phyloP scores from a whole-genome alignment of 1,140 invertebrate species.

The Adelges cooleyi region DNA sequence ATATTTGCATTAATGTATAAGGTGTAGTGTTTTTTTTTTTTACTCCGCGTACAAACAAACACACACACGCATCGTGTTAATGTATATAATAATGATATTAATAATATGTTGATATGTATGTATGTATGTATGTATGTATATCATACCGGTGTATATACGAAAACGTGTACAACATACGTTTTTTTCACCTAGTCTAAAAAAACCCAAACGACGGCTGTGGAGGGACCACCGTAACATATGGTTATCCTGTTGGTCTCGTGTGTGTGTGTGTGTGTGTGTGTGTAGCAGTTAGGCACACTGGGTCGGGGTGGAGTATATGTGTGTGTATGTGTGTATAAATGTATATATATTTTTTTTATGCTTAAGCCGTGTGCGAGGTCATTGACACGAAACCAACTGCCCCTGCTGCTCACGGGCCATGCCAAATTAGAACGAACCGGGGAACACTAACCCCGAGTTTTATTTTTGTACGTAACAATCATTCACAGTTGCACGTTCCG shows the following conservation, averaged over 20 bases:
- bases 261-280: not conserved
- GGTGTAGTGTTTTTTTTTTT: too few relatives aligned
- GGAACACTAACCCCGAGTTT: conserved; percentile 27
- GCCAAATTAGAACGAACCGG: conserved; percentile 24
- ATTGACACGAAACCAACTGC: conserved; percentile 27
- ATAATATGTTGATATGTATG: too few relatives aligned
- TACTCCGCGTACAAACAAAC: too few relatives aligned
- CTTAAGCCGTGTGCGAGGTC: not conserved
- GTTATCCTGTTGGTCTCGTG: conserved; percentile 19
- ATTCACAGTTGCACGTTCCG: conserved; percentile 14
- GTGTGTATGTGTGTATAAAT: too few relatives aligned
- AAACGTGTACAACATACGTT: too few relatives aligned
- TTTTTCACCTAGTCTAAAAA: conserved; percentile 4
- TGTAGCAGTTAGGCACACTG: not conserved
- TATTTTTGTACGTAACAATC: conserved; percentile 14
- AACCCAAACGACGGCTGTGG: not conserved
- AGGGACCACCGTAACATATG: conserved; percentile 9
- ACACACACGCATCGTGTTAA: too few relatives aligned
- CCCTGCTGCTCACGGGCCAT: conserved; percentile 17
- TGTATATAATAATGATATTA: too few relatives aligned
- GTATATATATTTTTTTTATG: too few relatives aligned
- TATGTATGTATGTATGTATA: too few relatives aligned
- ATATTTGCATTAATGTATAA: too few relatives aligned
- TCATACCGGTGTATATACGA: too few relatives aligned
- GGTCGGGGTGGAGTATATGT: not conserved